A percentile compares a stretch with the other conserved stretches of the same genome.
Evolutionary conservation across 2,113 vertebrate species (phyloP).

Genomic region (Harpagus bidentatus): DNA sequence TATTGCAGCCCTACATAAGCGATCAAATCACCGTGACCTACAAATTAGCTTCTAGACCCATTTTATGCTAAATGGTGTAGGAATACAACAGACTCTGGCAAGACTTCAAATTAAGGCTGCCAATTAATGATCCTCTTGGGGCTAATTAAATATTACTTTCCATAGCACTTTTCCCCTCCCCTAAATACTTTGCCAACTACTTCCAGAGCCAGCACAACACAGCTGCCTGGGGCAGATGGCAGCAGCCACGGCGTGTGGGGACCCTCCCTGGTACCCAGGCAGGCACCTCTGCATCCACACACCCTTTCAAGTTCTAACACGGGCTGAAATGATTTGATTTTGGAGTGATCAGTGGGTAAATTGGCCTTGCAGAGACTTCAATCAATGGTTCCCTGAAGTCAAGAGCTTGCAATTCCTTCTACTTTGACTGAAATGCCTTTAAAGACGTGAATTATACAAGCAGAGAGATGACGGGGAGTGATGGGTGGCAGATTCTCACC

Average conservation of each 20-base stretch:
- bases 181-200: neutral
- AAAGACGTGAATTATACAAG: neutral
- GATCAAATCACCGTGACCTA: neutral
- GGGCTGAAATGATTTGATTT: neutral
- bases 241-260: rapidly evolving
- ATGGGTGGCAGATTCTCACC: neutral
- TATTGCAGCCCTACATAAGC: neutral
- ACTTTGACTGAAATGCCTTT: neutral
- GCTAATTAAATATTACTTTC: slow-evolving; percentile 32
- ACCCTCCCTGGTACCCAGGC: neutral
- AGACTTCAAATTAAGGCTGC: slow-evolving; percentile 1
- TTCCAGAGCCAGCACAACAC: neutral
- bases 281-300: neutral
- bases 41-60: neutral
- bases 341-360: neutral
- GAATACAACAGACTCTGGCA: neutral
- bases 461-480: neutral
- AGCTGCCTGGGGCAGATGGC: neutral
- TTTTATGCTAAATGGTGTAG: neutral
- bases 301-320: neutral
- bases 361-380: neutral
- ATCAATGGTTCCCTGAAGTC: neutral
- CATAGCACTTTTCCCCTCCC: neutral
- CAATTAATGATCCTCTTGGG: slow-evolving; percentile 29
- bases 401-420: neutral